Base-by-base conservation (phyloP, 2,888 invertebrate species). In the Amphipoea oculea region DNA sequence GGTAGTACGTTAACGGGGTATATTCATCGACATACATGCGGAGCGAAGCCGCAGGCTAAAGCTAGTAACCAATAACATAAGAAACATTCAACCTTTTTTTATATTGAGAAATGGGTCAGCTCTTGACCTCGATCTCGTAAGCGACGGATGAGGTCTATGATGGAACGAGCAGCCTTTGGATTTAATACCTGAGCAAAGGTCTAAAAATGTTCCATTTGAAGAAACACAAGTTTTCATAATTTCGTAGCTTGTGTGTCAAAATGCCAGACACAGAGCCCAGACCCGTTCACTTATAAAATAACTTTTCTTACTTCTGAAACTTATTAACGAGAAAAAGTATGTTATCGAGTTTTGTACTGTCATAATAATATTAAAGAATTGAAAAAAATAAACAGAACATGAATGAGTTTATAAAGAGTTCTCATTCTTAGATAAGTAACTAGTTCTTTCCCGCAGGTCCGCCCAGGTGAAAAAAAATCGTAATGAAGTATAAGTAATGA, bases 291-390 rank as follows among this genome's bases (percentile, higher is more conserved):
- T 54, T 69, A 48, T 29, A 36, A 20, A 66, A 68, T 4, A 72
- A 76, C 42, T 83, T 80, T 57, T 80, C 45, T 23, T 29, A 77
- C 57, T 77, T 76, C 17, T 14, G 3, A 65, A 84, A 81, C 77
- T 76, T 81, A 71, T 72, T 77, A 81, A 84, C 68, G 54, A 84
- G 71, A 54, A 77, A 23, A 65, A 81, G 72, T 78, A 73, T 74
- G 42, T 60, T 70, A 63, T 9, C 54, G 36, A 65, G 48, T 73
- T 83, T 62, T 57, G 20, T 63, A 20, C 6, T 65, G 65, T 40
- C 36, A 36, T 40, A 62, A 69, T 40, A 72, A 57, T 71, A 36
- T 71, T 36, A 54, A 6, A 36, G 45, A 62, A 60, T 36, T 67
- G 9, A n/a, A n/a, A 14, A 17, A 63, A 72, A n/a, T n/a, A n/a